phyloP scores from a whole-genome alignment of 1,140 invertebrate genomes.

The Samia ricini region DNA sequence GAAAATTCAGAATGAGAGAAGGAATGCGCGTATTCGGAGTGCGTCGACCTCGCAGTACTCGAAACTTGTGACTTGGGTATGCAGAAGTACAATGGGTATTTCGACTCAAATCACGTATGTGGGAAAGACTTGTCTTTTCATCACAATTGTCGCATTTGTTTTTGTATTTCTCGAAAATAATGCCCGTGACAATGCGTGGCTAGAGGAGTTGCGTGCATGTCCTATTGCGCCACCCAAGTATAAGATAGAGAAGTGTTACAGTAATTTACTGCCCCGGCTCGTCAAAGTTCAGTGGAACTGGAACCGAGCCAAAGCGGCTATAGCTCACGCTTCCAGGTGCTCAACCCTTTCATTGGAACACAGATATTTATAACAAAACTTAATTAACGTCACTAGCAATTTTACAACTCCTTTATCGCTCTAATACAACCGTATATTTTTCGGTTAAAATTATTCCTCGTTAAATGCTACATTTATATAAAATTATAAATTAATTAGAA shows the following conservation, averaged over 20 bases:
- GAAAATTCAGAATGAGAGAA: conserved; percentile 34
- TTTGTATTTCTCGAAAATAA: background rate
- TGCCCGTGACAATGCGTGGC: background rate
- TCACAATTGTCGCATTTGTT: background rate
- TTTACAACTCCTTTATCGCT: background rate
- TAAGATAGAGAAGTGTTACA: conserved; percentile 31
- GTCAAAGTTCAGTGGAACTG: conserved; percentile 75
- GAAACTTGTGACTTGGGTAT: conserved; percentile 37
- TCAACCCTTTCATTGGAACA: conserved; percentile 35
- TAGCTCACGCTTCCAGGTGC: conserved; percentile 59
- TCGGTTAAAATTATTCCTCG: background rate
- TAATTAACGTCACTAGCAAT: conserved; percentile 26
- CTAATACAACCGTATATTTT: background rate
- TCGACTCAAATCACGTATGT: conserved; percentile 9
- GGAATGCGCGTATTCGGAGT: conserved; percentile 42
- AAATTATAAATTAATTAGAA: background rate
- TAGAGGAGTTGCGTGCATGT: background rate
- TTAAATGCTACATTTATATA: conserved; percentile 1
- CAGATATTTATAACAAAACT: conserved; percentile 27
- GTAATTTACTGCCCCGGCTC: conserved; percentile 44
- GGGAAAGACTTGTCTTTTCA: conserved; percentile 2
- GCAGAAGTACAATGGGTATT: conserved; percentile 15
- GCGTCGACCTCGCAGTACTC: conserved; percentile 42
- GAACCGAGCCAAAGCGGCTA: conserved; percentile 58
- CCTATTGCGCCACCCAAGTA: conserved; percentile 9